Evolutionary conservation across 1,140 invertebrate genomes (phyloP), one percentile per base, ranked within the genome.

Genomic region (Nautilus pompilius): DNA sequence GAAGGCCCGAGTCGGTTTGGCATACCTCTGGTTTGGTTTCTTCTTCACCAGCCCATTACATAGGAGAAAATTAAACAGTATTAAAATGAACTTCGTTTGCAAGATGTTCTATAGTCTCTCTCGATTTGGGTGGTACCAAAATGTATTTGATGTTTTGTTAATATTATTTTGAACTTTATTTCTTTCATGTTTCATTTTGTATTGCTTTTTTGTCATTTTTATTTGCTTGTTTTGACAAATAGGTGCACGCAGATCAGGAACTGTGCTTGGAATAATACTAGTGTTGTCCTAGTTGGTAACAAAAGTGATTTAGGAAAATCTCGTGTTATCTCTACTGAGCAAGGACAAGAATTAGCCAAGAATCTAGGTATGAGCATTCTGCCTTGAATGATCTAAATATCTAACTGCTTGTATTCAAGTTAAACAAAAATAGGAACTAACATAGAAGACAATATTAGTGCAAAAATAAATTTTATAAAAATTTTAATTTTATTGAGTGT

Each of bases 271-370:
- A 96, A 98, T 83, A 98, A 98, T 80, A 96, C 96, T 70, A 96
- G 98, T 86, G 96, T 99, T 17, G 95, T 98, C 71, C 85, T 99
- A 58, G 96, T 85, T 58, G 96, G 96, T 24, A 99, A 99, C 85
- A 99, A 99, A 85, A 89, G 96, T 83, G 97, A 99, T 81, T 96
- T 99, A 93, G 96, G 99, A 78, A 95, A 98, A 73, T 95, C 98
- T 75, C 87, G 97, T 62, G 95, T 98, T 5, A 95, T 99, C 67
- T 95, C 93, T 67, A 91, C 90, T 71, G 95, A 98, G 73, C 86
- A 95, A 67, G 97, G 96, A 36, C 93, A 93, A 77, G 93, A 97
- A 79, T 84, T 99, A 53, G 96, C 97, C 22, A 94, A 98, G 63
- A 93, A 98, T 76, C 86, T 99, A 62, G 95, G 84, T 85, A 77